Evolutionary conservation across 2,888 invertebrate genomes (phyloP).

Genomic region (Troides aeacus): DNA sequence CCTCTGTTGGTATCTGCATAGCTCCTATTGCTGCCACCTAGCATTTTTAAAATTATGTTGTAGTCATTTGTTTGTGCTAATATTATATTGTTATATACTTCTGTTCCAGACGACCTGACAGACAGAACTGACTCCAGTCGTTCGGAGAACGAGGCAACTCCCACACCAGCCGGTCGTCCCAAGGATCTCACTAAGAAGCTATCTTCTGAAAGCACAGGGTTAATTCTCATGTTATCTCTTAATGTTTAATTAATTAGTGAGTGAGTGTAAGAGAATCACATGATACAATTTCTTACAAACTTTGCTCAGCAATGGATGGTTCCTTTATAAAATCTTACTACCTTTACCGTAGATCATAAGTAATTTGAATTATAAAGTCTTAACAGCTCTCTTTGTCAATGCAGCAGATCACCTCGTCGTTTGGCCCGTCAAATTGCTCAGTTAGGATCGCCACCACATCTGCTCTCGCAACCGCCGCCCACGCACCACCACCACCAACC

Average conservation of each 20-base stretch:
- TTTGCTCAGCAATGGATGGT: too few species aligned
- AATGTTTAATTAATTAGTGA: too few species aligned
- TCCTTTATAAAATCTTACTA: too few species aligned
- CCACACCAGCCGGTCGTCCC: conserved; percentile 45
- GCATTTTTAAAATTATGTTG: too few species aligned
- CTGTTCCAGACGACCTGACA: conserved; percentile 57
- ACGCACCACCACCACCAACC: conserved; percentile 22
- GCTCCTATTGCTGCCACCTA: too few species aligned
- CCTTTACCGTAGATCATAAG: too few species aligned
- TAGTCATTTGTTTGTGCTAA: too few species aligned
- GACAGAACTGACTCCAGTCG: conserved; percentile 67
- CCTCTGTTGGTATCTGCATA: too few species aligned
- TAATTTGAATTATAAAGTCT: neutral
- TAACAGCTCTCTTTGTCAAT: neutral
- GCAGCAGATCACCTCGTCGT: conserved; percentile 55
- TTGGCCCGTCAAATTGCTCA: conserved; percentile 68
- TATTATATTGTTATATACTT: neutral
- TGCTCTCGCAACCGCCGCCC: conserved; percentile 33
- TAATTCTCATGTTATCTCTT: conserved; percentile 13
- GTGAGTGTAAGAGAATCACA: too few species aligned
- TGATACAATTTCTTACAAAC: too few species aligned
- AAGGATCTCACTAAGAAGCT: conserved; percentile 57
- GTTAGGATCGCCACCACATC: conserved; percentile 58
- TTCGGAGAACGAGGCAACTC: conserved; percentile 48
- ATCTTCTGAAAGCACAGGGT: conserved; percentile 52